These are phyloP conservation scores for Geotrupes spiniger DNA, from an alignment of 2,888 invertebrate species.

Conservation along the genomic window DNA sequence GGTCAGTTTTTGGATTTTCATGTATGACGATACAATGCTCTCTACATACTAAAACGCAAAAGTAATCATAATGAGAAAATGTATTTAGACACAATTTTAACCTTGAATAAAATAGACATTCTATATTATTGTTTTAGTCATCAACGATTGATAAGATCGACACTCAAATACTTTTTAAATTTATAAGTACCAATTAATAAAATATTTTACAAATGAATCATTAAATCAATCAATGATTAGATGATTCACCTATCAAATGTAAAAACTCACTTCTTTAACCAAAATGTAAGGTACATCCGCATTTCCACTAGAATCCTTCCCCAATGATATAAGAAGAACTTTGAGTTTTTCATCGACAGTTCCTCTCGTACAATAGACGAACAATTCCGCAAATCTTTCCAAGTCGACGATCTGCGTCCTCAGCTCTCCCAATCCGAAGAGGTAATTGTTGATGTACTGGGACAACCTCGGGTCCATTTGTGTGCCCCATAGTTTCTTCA, in stretches of 20 bases:
- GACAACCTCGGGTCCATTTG: constrained; percentile 66
- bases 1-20: constrained; percentile 63
- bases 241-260: no score
- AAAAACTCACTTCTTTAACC: constrained; percentile 59
- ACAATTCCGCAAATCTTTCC: constrained; percentile 66
- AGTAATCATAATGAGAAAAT: constrained; percentile 13
- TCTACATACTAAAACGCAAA: constrained; percentile 66
- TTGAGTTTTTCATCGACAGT: constrained; percentile 62
- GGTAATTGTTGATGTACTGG: constrained; percentile 65
- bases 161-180: no score
- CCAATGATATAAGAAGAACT: constrained; percentile 58
- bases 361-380: constrained; percentile 67
- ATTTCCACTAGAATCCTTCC: constrained; percentile 54
- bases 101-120: no score
- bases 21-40: constrained; percentile 72
- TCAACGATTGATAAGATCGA: no score
- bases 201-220: no score
- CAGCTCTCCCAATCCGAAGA: constrained; percentile 59
- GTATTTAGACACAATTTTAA: no score
- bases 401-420: constrained; percentile 57
- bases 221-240: no score
- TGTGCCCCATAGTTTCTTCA: constrained; percentile 67
- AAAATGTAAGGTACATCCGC: constrained; percentile 60
- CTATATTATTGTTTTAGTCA: no score
- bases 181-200: no score